Evolutionary conservation across 2,888 invertebrate genomes (phyloP), one percentile per base, ranked within the genome.

Genomic region (Cheilosia impressa): DNA sequence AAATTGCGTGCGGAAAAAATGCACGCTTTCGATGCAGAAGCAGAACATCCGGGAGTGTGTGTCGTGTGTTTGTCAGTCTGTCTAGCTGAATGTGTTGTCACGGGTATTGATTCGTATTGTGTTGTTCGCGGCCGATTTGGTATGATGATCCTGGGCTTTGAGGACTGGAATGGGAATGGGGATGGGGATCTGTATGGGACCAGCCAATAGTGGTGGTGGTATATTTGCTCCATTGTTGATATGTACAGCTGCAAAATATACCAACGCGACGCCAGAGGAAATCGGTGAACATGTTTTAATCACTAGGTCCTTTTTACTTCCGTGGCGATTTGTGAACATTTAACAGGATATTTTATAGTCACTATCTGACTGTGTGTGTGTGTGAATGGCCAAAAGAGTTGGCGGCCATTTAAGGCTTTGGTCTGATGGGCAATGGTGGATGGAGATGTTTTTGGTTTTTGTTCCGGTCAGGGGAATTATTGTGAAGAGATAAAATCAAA

Each of bases 251-350:
- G 31, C 31, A 9, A 31, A 31, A 31, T 31, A 9, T 31, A 31
- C 31, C 2, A 31, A 9, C 31, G 10, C 50, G 19, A 24, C 15
- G 10, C 19, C 24, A 27, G 41, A 68, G 68, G 62, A 62, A 43
- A 63, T 38, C 66, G 41, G 69, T 69, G 58, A 76, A 81, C 65
- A 77, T 82, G 58, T 43, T 82, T 77, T 77, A 82, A 82, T 82
- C 82, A 53, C 71, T 34, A 22, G 31, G 43, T 58, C 53, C 45
- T 53, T 47, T 38, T 31, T 60, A 60, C 69, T 77, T 55, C 47
- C 19, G 38, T 55, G 65, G 24, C 57, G 65, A 71, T 81, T 77
- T 71, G 60, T 50, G 65, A 66, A 71, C 45, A 76, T 82, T 71
- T 76, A 71, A 60, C 60, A 22, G 15, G 60, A 53, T 65, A 57